phyloP scores from a whole-genome alignment of 1,140 invertebrate genomes.

The Micrasema minimum region DNA sequence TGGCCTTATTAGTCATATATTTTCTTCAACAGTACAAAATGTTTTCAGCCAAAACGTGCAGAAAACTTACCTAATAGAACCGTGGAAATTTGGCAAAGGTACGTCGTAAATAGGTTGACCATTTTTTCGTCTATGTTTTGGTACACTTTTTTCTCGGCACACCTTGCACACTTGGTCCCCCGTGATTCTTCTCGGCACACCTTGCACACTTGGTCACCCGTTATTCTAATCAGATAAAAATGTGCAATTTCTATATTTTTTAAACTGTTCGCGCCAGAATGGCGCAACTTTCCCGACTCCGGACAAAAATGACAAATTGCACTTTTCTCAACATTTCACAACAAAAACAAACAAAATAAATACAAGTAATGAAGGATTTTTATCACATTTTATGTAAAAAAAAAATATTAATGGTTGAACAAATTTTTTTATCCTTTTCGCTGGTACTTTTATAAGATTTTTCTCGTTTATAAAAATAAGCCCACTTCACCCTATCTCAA shows the following conservation, averaged over 20 bases:
- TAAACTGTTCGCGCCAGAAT: background rate
- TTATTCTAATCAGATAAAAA: background rate
- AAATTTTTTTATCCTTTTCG: no score
- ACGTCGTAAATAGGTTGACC: slow-evolving; percentile 48
- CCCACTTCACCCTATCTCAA: background rate
- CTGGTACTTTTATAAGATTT: no score
- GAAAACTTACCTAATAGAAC: slow-evolving; percentile 49
- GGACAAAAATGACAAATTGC: background rate
- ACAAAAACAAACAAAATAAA: background rate
- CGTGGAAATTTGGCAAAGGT: slow-evolving; percentile 48
- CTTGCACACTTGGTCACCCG: background rate
- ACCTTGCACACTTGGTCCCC: background rate
- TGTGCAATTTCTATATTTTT: background rate
- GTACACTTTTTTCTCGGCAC: background rate
- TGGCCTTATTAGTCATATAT: no score
- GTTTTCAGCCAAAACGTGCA: background rate
- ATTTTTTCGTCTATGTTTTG: slow-evolving; percentile 41
- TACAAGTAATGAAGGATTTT: no score
- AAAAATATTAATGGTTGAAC: no score
- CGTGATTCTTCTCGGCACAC: background rate
- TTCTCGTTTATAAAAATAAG: background rate
- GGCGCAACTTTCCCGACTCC: slow-evolving; percentile 16
- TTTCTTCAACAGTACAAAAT: no score
- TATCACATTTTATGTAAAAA: no score
- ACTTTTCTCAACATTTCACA: slow-evolving; percentile 10